Evolutionary conservation across 2,888 invertebrate genomes (phyloP), one percentile per base, ranked within the genome.

Genomic region (Adineta ricciae): DNA sequence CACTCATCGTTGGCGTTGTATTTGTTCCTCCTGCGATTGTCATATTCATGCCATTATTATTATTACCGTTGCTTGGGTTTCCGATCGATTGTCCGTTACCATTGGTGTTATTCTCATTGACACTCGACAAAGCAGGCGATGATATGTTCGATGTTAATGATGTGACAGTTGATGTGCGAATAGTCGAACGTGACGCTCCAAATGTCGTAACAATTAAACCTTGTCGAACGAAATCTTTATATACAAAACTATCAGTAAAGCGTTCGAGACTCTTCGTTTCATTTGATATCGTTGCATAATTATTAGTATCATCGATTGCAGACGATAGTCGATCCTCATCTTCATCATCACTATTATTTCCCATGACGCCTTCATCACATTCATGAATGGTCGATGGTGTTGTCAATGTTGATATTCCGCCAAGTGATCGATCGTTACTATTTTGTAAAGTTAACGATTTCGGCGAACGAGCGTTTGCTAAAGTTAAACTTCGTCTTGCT

Each of bases 171-270:
- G 78, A n/a, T 41, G 78, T 41, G n/a, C 78, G 38, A 11, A 78
- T 78, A 41, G 78, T 78, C 41, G 78, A 41, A 24, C 78, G 78
- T 78, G 41, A 78, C n/a, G 41, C 21, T 32, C 32, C 4, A 78
- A 78, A 78, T 78, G 78, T 41, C 11, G 41, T 78, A 4, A 41
- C 41, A 24, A 83, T 52, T 19, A 85, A 38, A 49, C 85, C 85
- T 83, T 84, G 84, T 38, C 85, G 83, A 21, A 85, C 32, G 36
- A 83, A 85, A 78, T 85, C 85, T n/a, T 46, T 38, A 54, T 84
- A 85, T 14, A 46, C 54, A n/a, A 84, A 19, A 46, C 46, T 54
- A 41, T 78, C 78, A 11, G 78, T 41, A 41, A 41, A 78, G 24
- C 78, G 78, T 78, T 78, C 78, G n/a, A 78, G 78, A 41, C 78